Conservation (phyloP, 2,888 invertebrate genomes). For the Acanthosepion esculentum region DNA sequence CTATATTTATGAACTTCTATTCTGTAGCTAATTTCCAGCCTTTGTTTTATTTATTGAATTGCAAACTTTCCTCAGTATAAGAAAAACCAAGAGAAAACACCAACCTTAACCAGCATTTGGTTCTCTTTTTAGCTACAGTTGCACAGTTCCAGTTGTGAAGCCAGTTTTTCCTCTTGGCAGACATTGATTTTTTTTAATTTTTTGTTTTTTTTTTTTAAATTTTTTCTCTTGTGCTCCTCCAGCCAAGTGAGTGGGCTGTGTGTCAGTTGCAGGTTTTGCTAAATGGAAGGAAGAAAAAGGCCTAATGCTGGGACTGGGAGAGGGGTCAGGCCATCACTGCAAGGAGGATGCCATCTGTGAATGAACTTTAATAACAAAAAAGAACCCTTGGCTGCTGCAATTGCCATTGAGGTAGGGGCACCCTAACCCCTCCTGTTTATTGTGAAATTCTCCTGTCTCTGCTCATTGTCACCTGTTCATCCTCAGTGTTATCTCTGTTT, state of each 20-base stretch:
- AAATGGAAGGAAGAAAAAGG: neutral
- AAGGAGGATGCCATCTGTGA: slow-evolving; percentile 22
- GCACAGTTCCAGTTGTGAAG: neutral
- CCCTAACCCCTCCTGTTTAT: slow-evolving; percentile 24
- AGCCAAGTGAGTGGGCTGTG: neutral
- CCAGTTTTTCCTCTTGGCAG: neutral
- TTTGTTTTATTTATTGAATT: slow-evolving; percentile 33
- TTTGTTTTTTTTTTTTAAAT: neutral
- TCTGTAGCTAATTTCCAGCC: neutral
- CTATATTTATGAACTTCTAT: neutral
- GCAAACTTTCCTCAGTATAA: neutral
- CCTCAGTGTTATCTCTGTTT: slow-evolving; percentile 6
- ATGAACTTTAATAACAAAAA: neutral
- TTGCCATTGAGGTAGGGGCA: neutral
- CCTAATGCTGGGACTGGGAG: neutral
- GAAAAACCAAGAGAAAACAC: neutral
- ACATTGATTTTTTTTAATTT: no score
- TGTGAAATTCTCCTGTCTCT: slow-evolving; percentile 33
- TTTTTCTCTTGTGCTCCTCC: neutral
- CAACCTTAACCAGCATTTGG: neutral
- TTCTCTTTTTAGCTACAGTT: neutral
- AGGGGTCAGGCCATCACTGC: slow-evolving; percentile 8
- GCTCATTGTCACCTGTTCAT: slow-evolving; percentile 33
- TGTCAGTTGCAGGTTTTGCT: neutral
- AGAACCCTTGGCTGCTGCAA: neutral